Percentiles rank a stretch among this genome's conserved stretches.
Evolutionary conservation across 2,113 vertebrate species (phyloP).

Genomic region (Chunga burmeisteri): DNA sequence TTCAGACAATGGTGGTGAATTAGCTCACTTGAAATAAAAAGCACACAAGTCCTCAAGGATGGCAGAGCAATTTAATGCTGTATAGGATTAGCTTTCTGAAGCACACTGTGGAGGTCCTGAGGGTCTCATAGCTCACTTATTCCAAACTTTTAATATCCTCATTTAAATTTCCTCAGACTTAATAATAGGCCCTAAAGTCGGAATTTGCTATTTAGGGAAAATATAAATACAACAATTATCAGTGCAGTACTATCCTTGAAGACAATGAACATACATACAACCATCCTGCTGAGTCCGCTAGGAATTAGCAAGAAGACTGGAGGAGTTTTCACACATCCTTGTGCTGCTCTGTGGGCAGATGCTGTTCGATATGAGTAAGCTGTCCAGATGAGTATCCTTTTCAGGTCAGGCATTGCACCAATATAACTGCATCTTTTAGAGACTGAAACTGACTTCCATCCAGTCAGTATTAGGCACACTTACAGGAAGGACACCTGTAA

Average conservation of each 20-base stretch:
- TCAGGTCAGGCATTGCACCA: not conserved
- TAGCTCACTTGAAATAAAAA: constrained; percentile 41
- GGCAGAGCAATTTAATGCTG: constrained; percentile 15
- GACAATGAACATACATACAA: not conserved
- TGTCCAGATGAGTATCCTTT: not conserved
- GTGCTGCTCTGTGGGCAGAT: not conserved
- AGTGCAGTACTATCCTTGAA: not conserved
- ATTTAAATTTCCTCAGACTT: constrained; percentile 54
- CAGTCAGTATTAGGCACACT: not conserved
- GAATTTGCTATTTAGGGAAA: constrained; percentile 35
- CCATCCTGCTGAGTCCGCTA: not conserved
- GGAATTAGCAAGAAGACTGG: not conserved
- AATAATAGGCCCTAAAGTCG: constrained; percentile 17
- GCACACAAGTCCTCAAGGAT: not conserved
- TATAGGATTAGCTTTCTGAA: constrained; percentile 37
- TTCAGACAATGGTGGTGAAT: not conserved
- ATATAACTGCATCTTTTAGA: not conserved
- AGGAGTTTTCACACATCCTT: not conserved
- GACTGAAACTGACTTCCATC: not conserved
- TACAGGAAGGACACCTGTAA: not conserved
- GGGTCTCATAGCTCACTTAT: constrained; percentile 29
- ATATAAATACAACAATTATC: constrained; percentile 44
- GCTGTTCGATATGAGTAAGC: not conserved
- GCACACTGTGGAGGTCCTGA: not conserved
- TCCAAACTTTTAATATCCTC: constrained; percentile 42